Conservation (phyloP, 2,888 invertebrate genomes). For the Caenorhabditis sp. region DNA sequence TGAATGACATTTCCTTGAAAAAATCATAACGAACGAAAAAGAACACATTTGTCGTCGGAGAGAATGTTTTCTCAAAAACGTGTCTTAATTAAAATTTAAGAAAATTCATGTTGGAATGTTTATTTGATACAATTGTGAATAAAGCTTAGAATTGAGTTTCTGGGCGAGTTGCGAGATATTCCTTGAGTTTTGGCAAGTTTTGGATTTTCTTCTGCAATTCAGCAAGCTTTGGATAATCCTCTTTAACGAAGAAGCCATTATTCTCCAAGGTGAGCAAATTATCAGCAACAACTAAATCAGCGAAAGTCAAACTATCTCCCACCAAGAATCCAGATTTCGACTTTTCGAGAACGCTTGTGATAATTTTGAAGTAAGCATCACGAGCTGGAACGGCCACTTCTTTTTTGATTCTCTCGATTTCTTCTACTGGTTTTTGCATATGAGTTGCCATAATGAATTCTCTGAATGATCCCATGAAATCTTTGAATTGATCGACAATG, state of each 20-base stretch:
- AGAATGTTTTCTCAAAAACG: no score
- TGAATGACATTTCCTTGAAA: no score
- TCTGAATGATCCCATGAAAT: conserved; percentile 18
- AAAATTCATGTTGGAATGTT: conserved; percentile 5
- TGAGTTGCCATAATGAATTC: conserved; percentile 19
- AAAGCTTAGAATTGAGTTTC: conserved; percentile 15
- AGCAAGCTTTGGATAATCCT: not conserved
- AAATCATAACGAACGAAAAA: no score
- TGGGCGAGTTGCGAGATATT: conserved; percentile 22
- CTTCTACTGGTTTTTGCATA: not conserved
- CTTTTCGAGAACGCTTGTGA: conserved; percentile 14
- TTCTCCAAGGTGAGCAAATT: conserved; percentile 18
- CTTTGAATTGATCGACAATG: conserved; percentile 42
- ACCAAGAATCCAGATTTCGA: conserved; percentile 25
- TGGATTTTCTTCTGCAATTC: conserved; percentile 11
- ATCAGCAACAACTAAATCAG: conserved; percentile 27
- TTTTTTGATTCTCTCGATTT: conserved; percentile 4
- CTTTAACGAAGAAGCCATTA: not conserved
- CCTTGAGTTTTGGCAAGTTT: conserved; percentile 16
- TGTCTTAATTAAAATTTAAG: no score
- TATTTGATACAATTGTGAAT: conserved; percentile 8
- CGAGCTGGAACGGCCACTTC: conserved; percentile 15
- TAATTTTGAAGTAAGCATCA: conserved; percentile 3
- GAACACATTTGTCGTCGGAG: no score
- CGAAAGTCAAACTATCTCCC: conserved; percentile 20